Conservation (phyloP, 2,797 vertebrate species). For the Pelobates cultripes region DNA sequence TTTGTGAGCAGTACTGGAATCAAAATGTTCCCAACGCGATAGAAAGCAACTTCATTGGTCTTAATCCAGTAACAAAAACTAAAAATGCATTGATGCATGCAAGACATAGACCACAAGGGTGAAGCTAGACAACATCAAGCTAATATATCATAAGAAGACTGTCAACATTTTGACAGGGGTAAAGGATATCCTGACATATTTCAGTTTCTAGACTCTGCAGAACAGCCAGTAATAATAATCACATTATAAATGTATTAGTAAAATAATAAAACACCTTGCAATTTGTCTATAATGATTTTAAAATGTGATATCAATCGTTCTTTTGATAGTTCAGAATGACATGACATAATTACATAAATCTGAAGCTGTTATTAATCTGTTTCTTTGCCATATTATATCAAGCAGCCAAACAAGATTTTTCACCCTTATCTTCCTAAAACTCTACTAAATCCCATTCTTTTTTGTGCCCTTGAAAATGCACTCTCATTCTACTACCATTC, state of each 20-base stretch:
- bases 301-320: not conserved
- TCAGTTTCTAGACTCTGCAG: not conserved
- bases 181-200: not conserved
- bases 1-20: too few species aligned
- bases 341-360: not conserved
- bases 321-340: not conserved
- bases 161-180: not conserved
- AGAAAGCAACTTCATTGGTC: too few species aligned
- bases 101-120: too few species aligned
- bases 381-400: not conserved
- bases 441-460: too few species aligned
- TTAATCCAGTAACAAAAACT: too few species aligned
- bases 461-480: too few species aligned
- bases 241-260: not conserved
- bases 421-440: not conserved
- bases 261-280: not conserved
- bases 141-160: not conserved
- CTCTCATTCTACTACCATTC: too few species aligned
- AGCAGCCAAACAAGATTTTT: not conserved
- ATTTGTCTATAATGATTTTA: not conserved
- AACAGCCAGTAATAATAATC: not conserved
- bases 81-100: too few species aligned
- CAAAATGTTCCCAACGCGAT: too few species aligned
- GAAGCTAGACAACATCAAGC: too few species aligned
- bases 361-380: not conserved